Evolutionary conservation across 2,888 invertebrate species (phyloP).

Genomic region (Teleiodes luculella): DNA sequence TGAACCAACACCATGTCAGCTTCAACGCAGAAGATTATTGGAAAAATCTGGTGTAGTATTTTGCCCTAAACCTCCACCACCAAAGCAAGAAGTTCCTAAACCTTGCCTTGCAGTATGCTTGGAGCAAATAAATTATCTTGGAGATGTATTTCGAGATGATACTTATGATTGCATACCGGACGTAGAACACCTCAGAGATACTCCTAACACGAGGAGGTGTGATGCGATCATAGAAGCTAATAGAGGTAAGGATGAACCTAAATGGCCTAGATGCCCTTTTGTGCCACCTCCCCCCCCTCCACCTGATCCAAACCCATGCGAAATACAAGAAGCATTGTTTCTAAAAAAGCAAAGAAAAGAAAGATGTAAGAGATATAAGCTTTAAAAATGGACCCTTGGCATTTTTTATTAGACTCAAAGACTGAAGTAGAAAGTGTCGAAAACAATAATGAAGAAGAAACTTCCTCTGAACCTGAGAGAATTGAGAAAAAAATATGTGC

Average conservation of each 20-base stretch:
- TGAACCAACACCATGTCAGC: background rate
- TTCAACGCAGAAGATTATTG: background rate
- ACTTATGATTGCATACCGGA: background rate
- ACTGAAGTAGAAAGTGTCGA: background rate
- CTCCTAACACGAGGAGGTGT: background rate
- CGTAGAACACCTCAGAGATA: background rate
- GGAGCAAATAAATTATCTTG: background rate
- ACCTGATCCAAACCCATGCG: constrained; percentile 35
- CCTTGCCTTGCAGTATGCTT: background rate
- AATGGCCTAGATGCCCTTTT: background rate
- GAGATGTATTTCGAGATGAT: background rate
- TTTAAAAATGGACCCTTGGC: background rate
- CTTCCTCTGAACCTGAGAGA: background rate
- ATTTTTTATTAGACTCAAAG: background rate
- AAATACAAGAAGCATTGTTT: constrained; percentile 36
- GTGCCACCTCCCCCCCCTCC: background rate
- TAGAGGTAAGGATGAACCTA: background rate
- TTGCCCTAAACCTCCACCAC: background rate
- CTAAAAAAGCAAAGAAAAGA: constrained; percentile 27
- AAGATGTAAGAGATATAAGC: background rate
- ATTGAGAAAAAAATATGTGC: background rate
- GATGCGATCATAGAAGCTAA: background rate
- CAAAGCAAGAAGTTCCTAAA: background rate
- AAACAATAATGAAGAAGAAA: background rate
- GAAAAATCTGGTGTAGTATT: background rate